Evolutionary conservation across 2,888 invertebrate genomes (phyloP).

Genomic region (Athripsodes cinereus): DNA sequence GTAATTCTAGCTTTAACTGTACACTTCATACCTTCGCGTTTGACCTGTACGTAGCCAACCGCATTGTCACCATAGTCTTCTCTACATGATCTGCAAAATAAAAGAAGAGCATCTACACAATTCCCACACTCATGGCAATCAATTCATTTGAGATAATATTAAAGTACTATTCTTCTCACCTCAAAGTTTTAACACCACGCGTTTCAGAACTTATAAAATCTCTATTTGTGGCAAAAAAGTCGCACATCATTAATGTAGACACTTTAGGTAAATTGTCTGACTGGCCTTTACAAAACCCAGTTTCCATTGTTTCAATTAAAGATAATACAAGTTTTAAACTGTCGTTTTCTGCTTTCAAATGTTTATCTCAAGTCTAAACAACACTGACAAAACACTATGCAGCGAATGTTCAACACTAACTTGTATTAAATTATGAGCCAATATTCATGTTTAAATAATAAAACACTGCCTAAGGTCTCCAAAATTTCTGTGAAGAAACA

Average conservation of each 20-base stretch:
- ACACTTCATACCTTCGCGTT: slow-evolving; percentile 25
- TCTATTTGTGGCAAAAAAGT: not conserved
- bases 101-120: too few relatives aligned
- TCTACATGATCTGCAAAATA: slow-evolving; percentile 19
- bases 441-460: not conserved
- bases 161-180: too few relatives aligned
- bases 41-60: slow-evolving; percentile 28
- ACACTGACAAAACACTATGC: not conserved
- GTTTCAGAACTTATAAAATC: slow-evolving; percentile 2
- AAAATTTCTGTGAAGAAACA: too few relatives aligned
- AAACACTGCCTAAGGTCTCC: too few relatives aligned
- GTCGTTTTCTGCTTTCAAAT: not conserved
- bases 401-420: not conserved
- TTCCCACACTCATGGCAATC: too few relatives aligned
- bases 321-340: too few relatives aligned
- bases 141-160: too few relatives aligned
- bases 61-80: slow-evolving; percentile 26
- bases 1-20: slow-evolving; percentile 28
- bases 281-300: slow-evolving; percentile 2
- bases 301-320: not conserved
- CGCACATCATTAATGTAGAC: too few relatives aligned
- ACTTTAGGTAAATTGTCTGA: slow-evolving; percentile 2
- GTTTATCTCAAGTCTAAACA: not conserved
- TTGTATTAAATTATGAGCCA: too few relatives aligned
- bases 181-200: not conserved